Base-by-base conservation (phyloP, 2,888 invertebrate species). In the Dryobota labecula region DNA sequence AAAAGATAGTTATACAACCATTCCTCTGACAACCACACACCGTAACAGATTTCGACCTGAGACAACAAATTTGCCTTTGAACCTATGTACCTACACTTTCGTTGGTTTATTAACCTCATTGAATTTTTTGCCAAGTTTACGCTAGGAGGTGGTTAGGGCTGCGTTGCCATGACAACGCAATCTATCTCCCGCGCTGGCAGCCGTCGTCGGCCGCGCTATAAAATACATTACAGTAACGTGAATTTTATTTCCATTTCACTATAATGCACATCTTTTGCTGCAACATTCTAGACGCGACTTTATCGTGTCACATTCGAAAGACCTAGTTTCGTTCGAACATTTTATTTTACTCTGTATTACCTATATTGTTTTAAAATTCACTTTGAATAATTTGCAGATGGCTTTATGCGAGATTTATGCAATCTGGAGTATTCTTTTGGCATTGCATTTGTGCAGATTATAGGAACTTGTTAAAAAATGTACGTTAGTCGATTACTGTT, bases 201-300 rank as follows among this genome's bases (percentile, higher is more conserved):
- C 71, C 76, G 51, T 80, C 79, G 82, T 74, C 82, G 63, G 67
- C 69, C 54, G 79, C 62, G 68, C 86, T 87, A 88, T 87, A 88
- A 87, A 89, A 89, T 83, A 89, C 88, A 90, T 91, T 88, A 89
- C 83, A 76, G 87, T 89, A 88, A 89, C 89, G 88, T 83, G 84
- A 90, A 90, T 89, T 90, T 89, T 90, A 93, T 93, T 91, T 92
- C 90, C 88, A 90, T 92, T 92, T 89, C 90, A 88, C 91, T 82
- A 75, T 84, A 82, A 82, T 80, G 81, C 87, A 89, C 89, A 88
- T 87, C 79, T 88, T 88, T 86, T 84, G 80, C 85, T 85, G 87
- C 72, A 70, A 73, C 72, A 67, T 74, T 74, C 58, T 77, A 73
- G 74, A 69, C 82, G 74, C 82, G 75, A 84, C 83, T 87, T 88